A percentile compares a stretch with the other conserved stretches of the same genome.
These are phyloP conservation scores for Cotesia typhae DNA, from an alignment of 1,140 invertebrate species.

Conservation along the genomic window DNA sequence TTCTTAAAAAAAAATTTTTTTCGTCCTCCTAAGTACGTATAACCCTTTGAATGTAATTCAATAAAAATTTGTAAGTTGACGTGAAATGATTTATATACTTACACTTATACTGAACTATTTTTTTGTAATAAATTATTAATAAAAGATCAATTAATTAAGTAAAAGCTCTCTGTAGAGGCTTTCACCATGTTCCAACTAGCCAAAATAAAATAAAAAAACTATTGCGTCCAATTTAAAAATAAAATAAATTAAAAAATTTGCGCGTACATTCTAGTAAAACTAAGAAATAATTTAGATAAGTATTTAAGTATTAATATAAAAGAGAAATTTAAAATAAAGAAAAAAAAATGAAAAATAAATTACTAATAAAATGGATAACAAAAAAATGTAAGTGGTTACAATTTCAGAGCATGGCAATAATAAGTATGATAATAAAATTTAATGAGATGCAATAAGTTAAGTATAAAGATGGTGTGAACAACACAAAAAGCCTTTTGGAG, in stretches of 20 bases:
- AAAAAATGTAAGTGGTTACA: conserved; percentile 18
- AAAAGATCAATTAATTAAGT: conserved; percentile 32
- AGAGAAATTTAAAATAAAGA: conserved; percentile 6
- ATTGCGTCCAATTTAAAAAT: conserved; percentile 57
- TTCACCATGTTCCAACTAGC: conserved; percentile 50
- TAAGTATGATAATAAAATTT: conserved; percentile 14
- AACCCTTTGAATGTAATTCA: neutral
- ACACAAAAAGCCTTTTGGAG: conserved; percentile 13
- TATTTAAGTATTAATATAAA: neutral
- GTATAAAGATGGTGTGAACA: neutral
- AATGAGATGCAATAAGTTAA: conserved; percentile 13
- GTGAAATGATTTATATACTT: conserved; percentile 7
- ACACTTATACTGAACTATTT: conserved; percentile 28
- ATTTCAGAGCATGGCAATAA: conserved; percentile 7
- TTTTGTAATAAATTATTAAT: conserved; percentile 28
- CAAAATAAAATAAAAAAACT: conserved; percentile 48
- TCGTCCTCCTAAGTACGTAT: too few relatives aligned
- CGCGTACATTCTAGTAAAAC: conserved; percentile 46
- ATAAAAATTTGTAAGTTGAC: neutral
- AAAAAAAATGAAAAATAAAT: conserved; percentile 14
- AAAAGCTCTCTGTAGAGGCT: conserved; percentile 33
- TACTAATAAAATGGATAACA: too few relatives aligned
- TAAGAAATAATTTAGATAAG: conserved; percentile 26
- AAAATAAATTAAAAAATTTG: conserved; percentile 47
- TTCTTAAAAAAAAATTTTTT: too few relatives aligned